Conservation (phyloP, 2,113 vertebrate genomes). For the Oreochromis spilurus region DNA sequence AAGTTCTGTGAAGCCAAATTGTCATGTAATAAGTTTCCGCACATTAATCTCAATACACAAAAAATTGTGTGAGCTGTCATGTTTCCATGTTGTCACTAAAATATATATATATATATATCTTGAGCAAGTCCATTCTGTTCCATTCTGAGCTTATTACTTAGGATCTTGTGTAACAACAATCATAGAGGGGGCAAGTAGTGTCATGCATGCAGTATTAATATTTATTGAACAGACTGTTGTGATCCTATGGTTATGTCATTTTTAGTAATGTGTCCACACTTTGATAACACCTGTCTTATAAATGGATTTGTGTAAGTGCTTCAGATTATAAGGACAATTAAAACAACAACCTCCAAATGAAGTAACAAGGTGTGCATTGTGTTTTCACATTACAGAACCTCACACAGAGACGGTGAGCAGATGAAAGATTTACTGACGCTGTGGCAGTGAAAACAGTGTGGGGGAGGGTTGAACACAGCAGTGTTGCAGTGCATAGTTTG, state of each 20-base stretch:
- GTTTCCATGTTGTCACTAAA: slow-evolving; percentile 6
- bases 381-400: neutral
- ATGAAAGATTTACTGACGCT: neutral
- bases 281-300: neutral
- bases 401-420: neutral
- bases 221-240: neutral
- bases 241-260: neutral
- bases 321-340: slow-evolving; percentile 32
- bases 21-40: neutral
- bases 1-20: neutral
- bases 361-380: neutral
- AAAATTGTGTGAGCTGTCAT: neutral
- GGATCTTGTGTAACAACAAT: neutral
- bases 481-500: slow-evolving; percentile 11
- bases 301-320: slow-evolving; percentile 11
- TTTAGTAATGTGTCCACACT: neutral
- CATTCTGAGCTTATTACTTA: slow-evolving; percentile 1
- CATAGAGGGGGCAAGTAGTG: neutral
- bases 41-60: slow-evolving; percentile 15
- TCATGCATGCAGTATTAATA: slow-evolving; percentile 34
- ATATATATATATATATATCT: neutral
- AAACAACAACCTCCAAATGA: slow-evolving; percentile 12
- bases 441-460: neutral
- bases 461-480: slow-evolving; percentile 25
- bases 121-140: neutral